Conservation (phyloP, 2,113 vertebrate genomes). For the Xiphias gladius region DNA sequence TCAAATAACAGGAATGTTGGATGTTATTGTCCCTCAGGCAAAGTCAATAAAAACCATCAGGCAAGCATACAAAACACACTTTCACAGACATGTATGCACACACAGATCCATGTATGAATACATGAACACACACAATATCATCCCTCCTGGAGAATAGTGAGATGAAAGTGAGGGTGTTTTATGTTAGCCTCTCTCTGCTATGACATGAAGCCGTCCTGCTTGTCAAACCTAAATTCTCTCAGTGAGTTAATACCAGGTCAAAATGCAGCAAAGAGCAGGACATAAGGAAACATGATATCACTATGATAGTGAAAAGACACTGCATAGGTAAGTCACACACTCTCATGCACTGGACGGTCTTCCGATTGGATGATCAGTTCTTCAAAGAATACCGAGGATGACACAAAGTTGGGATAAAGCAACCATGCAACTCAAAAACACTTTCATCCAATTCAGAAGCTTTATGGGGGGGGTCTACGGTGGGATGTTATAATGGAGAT, state of each 20-base stretch:
- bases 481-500: conserved; percentile 72
- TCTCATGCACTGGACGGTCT: conserved; percentile 67
- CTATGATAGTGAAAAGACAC: conserved; percentile 57
- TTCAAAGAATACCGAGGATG: conserved; percentile 39
- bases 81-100: conserved; percentile 57
- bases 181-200: conserved; percentile 59
- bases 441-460: conserved; percentile 77
- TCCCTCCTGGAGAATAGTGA: conserved; percentile 42
- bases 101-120: conserved; percentile 61
- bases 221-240: conserved; percentile 36
- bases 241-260: conserved; percentile 63
- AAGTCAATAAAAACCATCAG: conserved; percentile 10
- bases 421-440: conserved; percentile 76
- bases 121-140: conserved; percentile 64
- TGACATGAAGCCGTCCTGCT: conserved; percentile 33
- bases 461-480: conserved; percentile 40
- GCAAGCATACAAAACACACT: conserved; percentile 44
- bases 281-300: conserved; percentile 51
- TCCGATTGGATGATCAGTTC: conserved; percentile 71
- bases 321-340: conserved; percentile 76
- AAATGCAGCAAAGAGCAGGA: conserved; percentile 40
- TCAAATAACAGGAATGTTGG: background rate
- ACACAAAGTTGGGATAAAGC: conserved; percentile 63
- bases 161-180: conserved; percentile 62
- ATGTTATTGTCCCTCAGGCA: background rate